These are phyloP conservation scores for Myotis pilosus DNA, from an alignment of 2,797 vertebrate genomes.

Conservation along the genomic window DNA sequence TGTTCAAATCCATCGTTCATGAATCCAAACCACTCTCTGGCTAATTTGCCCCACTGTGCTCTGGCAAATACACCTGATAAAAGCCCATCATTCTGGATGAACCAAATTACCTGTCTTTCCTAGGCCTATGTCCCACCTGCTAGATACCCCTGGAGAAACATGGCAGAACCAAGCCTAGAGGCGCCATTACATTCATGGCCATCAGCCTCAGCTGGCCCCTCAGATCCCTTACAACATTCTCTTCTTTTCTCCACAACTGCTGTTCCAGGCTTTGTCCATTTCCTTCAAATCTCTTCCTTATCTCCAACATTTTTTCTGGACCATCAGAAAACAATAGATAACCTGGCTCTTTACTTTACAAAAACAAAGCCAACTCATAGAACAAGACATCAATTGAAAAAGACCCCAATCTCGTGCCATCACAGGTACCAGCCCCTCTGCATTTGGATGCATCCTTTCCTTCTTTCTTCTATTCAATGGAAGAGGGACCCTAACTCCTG, in stretches of 20 bases:
- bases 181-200: neutral
- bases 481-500: neutral
- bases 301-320: neutral
- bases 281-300: neutral
- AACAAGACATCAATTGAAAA: neutral
- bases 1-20: neutral
- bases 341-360: neutral
- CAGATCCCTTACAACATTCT: neutral
- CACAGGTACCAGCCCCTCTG: neutral
- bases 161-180: neutral
- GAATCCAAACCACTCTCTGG: neutral
- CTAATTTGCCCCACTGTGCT: neutral
- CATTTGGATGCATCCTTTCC: neutral
- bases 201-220: neutral
- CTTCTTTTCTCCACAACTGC: neutral
- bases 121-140: neutral
- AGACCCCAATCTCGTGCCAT: neutral
- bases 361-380: neutral
- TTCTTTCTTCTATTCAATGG: neutral
- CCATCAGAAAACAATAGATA: neutral
- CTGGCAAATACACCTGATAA: neutral
- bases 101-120: neutral
- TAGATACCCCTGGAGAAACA: neutral
- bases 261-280: neutral
- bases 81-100: neutral